Conservation (phyloP, 2,797 vertebrate species). For the Paedocypris micromegethes region DNA sequence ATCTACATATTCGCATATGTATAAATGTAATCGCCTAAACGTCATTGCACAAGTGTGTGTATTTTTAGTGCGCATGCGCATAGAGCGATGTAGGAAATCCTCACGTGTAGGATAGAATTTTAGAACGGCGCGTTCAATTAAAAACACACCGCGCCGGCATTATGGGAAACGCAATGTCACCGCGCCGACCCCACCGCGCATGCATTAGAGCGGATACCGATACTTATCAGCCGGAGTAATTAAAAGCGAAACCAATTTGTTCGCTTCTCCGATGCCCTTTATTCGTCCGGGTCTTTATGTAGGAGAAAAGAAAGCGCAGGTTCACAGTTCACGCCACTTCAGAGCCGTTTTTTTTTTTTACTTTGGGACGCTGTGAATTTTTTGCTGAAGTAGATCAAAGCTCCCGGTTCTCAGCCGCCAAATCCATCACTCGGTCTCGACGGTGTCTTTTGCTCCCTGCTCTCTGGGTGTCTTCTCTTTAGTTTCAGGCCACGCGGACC, state of each 20-base stretch:
- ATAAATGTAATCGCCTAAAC: no score
- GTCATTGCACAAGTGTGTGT: no score
- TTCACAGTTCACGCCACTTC: slow-evolving; percentile 33
- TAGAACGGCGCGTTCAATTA: background rate
- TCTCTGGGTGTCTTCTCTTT: slow-evolving; percentile 52
- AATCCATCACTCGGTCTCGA: slow-evolving; percentile 51
- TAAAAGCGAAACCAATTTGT: slow-evolving; percentile 14
- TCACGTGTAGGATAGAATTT: background rate
- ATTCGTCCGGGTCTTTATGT: slow-evolving; percentile 32
- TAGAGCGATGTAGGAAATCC: no score
- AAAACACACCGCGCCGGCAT: background rate
- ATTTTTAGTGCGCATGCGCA: no score
- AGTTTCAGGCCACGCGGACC: slow-evolving; percentile 49
- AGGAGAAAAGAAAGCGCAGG: slow-evolving; percentile 20
- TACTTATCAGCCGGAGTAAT: slow-evolving; percentile 1
- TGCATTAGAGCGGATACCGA: background rate
- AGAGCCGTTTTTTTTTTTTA: slow-evolving; percentile 22
- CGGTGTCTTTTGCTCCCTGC: slow-evolving; percentile 46
- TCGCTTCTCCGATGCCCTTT: slow-evolving; percentile 11
- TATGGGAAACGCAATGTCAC: slow-evolving; percentile 5
- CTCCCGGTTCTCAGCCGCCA: slow-evolving; percentile 5
- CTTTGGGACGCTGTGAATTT: slow-evolving; percentile 32
- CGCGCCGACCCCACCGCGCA: background rate
- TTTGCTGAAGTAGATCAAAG: slow-evolving; percentile 45
- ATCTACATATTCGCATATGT: no score